Base-by-base conservation (phyloP, 1,140 invertebrate species). In the Anoplolepis gracilipes region DNA sequence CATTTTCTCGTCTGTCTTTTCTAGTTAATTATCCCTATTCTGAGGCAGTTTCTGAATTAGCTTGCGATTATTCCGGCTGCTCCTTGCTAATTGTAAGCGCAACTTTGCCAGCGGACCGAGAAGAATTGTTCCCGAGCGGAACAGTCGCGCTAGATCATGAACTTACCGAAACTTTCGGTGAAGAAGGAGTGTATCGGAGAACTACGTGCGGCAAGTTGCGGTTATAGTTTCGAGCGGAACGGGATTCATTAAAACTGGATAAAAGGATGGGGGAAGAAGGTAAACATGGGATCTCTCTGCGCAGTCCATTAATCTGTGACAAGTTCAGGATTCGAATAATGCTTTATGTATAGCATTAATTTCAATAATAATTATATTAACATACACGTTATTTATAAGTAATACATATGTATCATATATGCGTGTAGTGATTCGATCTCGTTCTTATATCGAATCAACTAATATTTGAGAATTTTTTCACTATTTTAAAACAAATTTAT, bases 101-200 rank as follows among this genome's bases (percentile, higher is more conserved):
- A 82, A 73, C 78, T 82, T 72, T 28, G 53, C 67, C 78, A 61
- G 67, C 78, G 55, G 55, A 82, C 67, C 67, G 78, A 82, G 78
- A 82, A 82, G 67, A 82, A 82, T 82, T 67, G 78, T 73, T 72
- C 85, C n/a, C 76, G 42, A 39, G 70, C 69, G 49, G 28, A 67
- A 69, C 77, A 59, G 62, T 76, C 81, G 42, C 72, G 36, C 64
- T 69, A 70, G 86, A 76, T 79, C 82, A 85, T 84, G 75, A 88
- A 88, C 81, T 88, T 88, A 73, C 65, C 33, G 64, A 88, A 85
- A 88, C 76, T 88, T 88, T 85, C 49, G 49, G 28, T 5, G 59
- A 62, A 62, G 42, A 33, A 33, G 70, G 73, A 57, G 78, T 82
- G 78, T 82, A 82, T 82, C 78, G 78, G 78, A 82, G 67, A 82